Evolutionary conservation across 2,888 invertebrate genomes (phyloP), one percentile per base, ranked within the genome.

Genomic region (Drosophila parthenogenetica): DNA sequence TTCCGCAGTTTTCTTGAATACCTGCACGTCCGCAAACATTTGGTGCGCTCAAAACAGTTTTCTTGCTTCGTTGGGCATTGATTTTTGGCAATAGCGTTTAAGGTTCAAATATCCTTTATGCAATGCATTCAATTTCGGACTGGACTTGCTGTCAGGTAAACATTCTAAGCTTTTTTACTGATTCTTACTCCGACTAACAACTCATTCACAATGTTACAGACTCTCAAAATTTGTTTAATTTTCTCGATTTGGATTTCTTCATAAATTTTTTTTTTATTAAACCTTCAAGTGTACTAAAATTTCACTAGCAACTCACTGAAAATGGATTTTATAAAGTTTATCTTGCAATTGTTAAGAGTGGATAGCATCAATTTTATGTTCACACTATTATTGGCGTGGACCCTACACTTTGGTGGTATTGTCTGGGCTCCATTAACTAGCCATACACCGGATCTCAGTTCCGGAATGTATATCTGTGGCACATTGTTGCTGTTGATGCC

Each of bases 1-100:
- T 79, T 77, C 79, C 77, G 71, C 58, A 48, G 17, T 53, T 49
- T 46, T 60, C 14, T 29, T 54, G 60, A 75, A 79, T 75, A 69
- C 63, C 59, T 64, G 42, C 45, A 39, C 13, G 32, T 64, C 32
- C 45, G 25, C 13, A 37, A 32, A 19, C 49, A 43, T 29, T 29
- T 29, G 8, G 8, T 29, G 8, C 8, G 5, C 29, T 8, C 17
- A 54, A 54, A 42, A 46, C 48, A 55, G 49, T 60, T 59, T 70
- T 29, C 43, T 55, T 59, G 50, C 40, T 13, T 62, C 49, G 40
- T 22, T 63, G 63, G 42, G 46, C 49, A 58, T 59, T 43, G 53
- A 39, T 43, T 37, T 55, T 69, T 50, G 50, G 16, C 55, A 29
- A 29, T 2, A 5, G 29, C 8, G 1, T 8, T 29, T 5, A 29